Percentiles rank a stretch among this genome's conserved stretches.
These are phyloP conservation scores for Papilio demoleus DNA, from an alignment of 2,888 invertebrate genomes.

Conservation along the genomic window DNA sequence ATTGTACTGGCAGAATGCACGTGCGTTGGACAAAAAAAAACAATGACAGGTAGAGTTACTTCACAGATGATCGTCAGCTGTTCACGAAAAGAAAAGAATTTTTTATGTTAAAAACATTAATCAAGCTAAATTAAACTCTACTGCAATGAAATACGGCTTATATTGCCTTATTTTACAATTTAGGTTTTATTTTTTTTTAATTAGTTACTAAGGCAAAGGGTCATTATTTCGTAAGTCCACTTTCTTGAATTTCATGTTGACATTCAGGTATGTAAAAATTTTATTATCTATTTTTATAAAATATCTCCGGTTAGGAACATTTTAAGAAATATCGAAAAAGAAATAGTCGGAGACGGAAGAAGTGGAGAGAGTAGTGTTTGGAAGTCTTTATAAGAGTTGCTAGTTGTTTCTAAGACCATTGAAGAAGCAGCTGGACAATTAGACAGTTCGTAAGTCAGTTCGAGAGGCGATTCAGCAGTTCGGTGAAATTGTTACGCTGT, in stretches of 20 bases:
- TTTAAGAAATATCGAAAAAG: no score
- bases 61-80: constrained; percentile 58
- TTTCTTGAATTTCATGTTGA: not conserved
- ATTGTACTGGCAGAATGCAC: constrained; percentile 42
- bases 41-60: constrained; percentile 51
- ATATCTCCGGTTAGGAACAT: no score
- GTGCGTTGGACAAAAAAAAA: constrained; percentile 48
- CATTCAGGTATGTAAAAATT: not conserved
- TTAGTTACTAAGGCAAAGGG: not conserved
- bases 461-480: no score
- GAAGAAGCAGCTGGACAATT: no score
- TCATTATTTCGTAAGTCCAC: constrained; percentile 1
- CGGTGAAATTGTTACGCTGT: no score
- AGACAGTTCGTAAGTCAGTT: no score
- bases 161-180: constrained; percentile 10
- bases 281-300: no score
- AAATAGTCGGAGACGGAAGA: no score
- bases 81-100: constrained; percentile 45
- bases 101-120: not conserved
- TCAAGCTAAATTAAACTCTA: constrained; percentile 20
- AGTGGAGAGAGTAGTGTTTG: no score
- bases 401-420: no score
- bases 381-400: no score
- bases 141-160: not conserved
- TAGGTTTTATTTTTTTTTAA: constrained; percentile 15